Base-by-base conservation (phyloP, 2,888 invertebrate species). In the Onchidella celtica region DNA sequence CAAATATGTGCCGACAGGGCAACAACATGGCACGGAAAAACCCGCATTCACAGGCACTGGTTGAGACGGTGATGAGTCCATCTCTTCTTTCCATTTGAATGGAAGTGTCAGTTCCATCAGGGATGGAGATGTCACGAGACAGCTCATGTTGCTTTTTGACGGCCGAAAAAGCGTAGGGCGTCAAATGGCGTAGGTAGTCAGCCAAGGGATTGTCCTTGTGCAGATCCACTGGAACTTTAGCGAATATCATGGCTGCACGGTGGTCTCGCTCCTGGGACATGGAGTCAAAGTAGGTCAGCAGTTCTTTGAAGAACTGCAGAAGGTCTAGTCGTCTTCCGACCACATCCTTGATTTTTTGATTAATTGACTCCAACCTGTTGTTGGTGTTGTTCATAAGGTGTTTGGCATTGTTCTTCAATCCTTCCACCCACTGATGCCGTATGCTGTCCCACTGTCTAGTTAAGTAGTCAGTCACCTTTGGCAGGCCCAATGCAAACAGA, bases 281-380 rank as follows among this genome's bases (percentile, higher is more conserved):
- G 6, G 66, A 76, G 3, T 80, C 57, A n/a, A 84, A 40, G 29
- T 59, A 80, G 9, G 11, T 17, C 70, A 84, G 29, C 40, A 84
- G 73, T 3, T 81, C 83, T 68, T 55, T 69, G 27, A 63, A 66
- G 61, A 75, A 83, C 55, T 38, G 21, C 21, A 47, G 69, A n/a
- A 84, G 59, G 38, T 40, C 68, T 4, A 55, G 36, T 29, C 61
- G 40, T 40, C 73, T 77, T 34, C 38, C 32, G 21, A 85, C 63
- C 29, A 82, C 83, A 36, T 59, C 73, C 82, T 66, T 82, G 80
- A 38, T 84, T 82, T 24, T 69, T 77, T 32, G 40, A n/a, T 57
- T n/a, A n/a, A n/a, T n/a, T n/a, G n/a, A n/a, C n/a, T 84, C 80
- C 24, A 84, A 32, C 21, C 82, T n/a, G 61, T 84, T 85, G 79